phyloP scores from a whole-genome alignment of 2,888 invertebrate species.

The Andrena trimmerana region DNA sequence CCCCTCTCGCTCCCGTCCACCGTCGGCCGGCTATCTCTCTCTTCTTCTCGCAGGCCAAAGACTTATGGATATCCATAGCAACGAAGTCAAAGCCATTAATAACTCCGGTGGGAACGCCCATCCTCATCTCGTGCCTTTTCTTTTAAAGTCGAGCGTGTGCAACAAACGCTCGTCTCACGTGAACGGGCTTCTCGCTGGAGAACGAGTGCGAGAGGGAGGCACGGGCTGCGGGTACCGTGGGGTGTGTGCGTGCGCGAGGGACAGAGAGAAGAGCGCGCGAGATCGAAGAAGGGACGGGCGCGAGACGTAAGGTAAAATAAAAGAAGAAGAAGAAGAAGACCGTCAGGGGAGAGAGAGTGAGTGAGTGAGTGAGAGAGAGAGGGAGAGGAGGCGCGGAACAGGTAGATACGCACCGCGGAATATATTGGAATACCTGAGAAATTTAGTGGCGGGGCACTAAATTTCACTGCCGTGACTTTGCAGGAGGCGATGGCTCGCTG shows the following conservation, averaged over 20 bases:
- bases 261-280: slow-evolving; percentile 23
- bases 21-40: slow-evolving; percentile 36
- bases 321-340: background rate
- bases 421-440: slow-evolving; percentile 84
- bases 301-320: slow-evolving; percentile 3
- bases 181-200: slow-evolving; percentile 48
- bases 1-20: slow-evolving; percentile 37
- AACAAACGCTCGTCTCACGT: slow-evolving; percentile 76
- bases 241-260: slow-evolving; percentile 9
- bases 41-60: slow-evolving; percentile 77
- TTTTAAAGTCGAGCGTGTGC: slow-evolving; percentile 83
- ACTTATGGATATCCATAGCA: slow-evolving; percentile 85
- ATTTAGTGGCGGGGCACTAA: slow-evolving; percentile 83
- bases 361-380: slow-evolving; percentile 18
- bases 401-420: slow-evolving; percentile 82
- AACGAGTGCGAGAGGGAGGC: background rate
- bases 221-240: background rate
- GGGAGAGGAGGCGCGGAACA: slow-evolving; percentile 70
- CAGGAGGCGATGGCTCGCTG: slow-evolving; percentile 72
- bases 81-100: slow-evolving; percentile 85
- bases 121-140: slow-evolving; percentile 84
- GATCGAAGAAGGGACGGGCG: slow-evolving; percentile 19
- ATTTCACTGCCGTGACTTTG: slow-evolving; percentile 81
- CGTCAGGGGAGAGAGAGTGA: slow-evolving; percentile 12
- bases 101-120: slow-evolving; percentile 84